Base-by-base conservation (phyloP, 2,113 vertebrate species). In the Nestor notabilis region DNA sequence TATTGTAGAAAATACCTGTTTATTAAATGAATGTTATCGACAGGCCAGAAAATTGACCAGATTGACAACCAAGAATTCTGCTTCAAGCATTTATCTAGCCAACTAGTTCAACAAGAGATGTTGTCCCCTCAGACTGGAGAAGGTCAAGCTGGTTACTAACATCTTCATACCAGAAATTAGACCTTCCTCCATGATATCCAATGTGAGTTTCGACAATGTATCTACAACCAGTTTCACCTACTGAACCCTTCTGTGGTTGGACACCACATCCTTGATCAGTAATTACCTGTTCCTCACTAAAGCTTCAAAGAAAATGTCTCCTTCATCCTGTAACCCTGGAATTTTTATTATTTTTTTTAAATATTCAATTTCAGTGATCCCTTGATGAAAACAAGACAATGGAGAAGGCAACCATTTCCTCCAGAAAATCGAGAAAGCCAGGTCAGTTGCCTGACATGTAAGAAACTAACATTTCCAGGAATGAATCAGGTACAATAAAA, bases 1-100 rank as follows among this genome's bases (percentile, higher is more conserved):
- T 93, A 66, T 68, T 96, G 81, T 79, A 87, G 28, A 92, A 95
- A 95, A 65, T 25, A 85, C 4, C 31, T 53, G 19, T 80, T 87
- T 94, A 69, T 74, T 77, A 85, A 94, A 65, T 74, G 47, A 41
- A 68, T 3, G 0, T 37, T 43, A 88, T 35, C 90, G 87, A 76
- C 0, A 41, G 17, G 3, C 33, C 29, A 86, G 55, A 87, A 52
- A 65, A 82, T 17, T 44, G 53, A 91, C 7, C 17, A 37, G 11
- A 47, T 71, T 74, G n/a, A 52, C 47, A 70, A 46, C 44, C 17
- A 96, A 88, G 47, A 78, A 61, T 61, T 93, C 39, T 20, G 11
- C 49, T 81, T 72, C 31, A 74, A 82, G 39, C 29, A 25, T 79
- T 93, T 88, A 24, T 24, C 82, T 46, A 46, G 31, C 25, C 29